Evolutionary conservation across 2,113 vertebrate species (phyloP), one percentile per base, ranked within the genome.

Genomic region (Scopus umbretta): DNA sequence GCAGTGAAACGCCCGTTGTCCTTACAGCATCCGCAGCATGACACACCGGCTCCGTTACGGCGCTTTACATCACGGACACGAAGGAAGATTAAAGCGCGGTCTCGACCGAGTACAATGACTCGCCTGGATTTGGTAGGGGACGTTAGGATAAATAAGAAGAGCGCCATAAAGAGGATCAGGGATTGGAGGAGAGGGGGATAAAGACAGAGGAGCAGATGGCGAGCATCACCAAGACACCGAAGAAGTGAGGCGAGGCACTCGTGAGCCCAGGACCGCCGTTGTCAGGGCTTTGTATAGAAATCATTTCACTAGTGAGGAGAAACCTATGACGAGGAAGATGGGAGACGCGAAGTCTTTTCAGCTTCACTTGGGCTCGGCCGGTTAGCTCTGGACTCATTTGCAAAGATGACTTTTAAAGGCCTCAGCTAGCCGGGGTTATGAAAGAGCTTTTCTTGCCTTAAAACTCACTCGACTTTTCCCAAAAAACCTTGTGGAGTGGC

Each of bases 131-230:
- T 91, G 86, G 7, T 55, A 32, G 74, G 56, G 70, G 53, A 88
- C 56, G 5, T 26, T 43, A 42, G 94, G 88, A 47, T 80, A 86
- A 92, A 73, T 10, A 80, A 58, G 95, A 86, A 90, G 75, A 94
- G 80, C 30, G 63, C 29, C 71, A 38, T 52, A 93, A 96, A 96
- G 93, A 96, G 96, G 97, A 97, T 97, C 71, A 97, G 68, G 73
- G 92, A 32, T 58, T 88, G 92, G 72, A 73, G 76, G 8, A 38
- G 75, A 79, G 75, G 72, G 87, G 78, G 97, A 91, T 95, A 82
- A 97, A 89, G 92, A 26, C 56, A 11, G 47, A 50, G 59, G 75
- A 94, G 88, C 96, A 97, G 97, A 97, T 96, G 96, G 96, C 9
- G 23, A 45, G 50, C 11, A 12, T 5, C 7, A 55, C 76, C 65